phyloP scores from a whole-genome alignment of 2,888 invertebrate genomes.

The Drosophila lacicola region DNA sequence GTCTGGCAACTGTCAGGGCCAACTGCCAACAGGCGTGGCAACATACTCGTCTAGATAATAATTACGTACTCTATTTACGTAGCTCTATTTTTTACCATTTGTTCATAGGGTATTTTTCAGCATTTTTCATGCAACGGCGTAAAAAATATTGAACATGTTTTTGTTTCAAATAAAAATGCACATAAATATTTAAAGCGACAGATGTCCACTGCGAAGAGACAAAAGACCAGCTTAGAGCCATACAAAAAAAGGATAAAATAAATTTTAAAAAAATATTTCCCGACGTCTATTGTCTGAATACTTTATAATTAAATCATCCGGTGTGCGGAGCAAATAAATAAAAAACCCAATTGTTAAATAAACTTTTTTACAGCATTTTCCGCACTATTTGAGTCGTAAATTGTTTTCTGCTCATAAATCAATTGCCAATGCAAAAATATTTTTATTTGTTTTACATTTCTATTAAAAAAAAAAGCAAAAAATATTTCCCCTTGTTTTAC shows the following conservation, averaged over 20 bases:
- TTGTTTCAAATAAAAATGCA: conserved; percentile 52
- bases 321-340: conserved; percentile 22
- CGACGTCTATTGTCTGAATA: conserved; percentile 44
- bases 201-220: conserved; percentile 52
- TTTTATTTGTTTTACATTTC: conserved; percentile 23
- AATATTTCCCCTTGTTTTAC: conserved; percentile 16
- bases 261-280: conserved; percentile 13
- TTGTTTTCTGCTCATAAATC: conserved; percentile 72
- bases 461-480: neutral
- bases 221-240: conserved; percentile 63
- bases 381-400: conserved; percentile 74
- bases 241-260: conserved; percentile 14
- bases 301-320: conserved; percentile 72
- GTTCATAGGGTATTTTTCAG: conserved; percentile 9
- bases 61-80: conserved; percentile 48
- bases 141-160: conserved; percentile 50
- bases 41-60: conserved; percentile 62
- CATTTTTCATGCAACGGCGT: conserved; percentile 49
- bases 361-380: conserved; percentile 65
- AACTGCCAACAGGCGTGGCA: conserved; percentile 53
- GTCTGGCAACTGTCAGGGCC: conserved; percentile 54
- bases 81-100: conserved; percentile 18
- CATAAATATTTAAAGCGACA: conserved; percentile 70
- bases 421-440: conserved; percentile 55
- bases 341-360: conserved; percentile 58